These are phyloP conservation scores for Proterorhinus semilunaris DNA, from an alignment of 2,113 vertebrate species.

Conservation along the genomic window DNA sequence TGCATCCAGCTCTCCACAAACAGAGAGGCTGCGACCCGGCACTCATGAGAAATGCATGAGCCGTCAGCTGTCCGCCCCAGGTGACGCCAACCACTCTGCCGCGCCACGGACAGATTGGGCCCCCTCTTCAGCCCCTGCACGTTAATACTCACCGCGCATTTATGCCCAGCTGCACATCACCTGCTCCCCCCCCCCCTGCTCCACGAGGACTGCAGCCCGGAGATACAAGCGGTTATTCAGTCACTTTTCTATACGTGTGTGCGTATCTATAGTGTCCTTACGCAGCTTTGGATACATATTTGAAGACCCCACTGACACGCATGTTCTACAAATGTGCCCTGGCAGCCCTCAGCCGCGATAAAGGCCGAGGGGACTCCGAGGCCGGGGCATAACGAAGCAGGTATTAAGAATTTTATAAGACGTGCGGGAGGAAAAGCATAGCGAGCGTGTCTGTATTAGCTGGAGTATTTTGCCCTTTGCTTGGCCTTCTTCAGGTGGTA, in stretches of 20 bases:
- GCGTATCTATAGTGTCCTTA: constrained; percentile 51
- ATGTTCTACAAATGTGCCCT: constrained; percentile 63
- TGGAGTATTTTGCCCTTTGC: constrained; percentile 6
- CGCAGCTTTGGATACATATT: constrained; percentile 69
- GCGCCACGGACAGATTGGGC: constrained; percentile 29
- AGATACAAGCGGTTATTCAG: too few species aligned
- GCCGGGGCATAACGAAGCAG: constrained; percentile 66
- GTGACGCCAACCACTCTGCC: constrained; percentile 31
- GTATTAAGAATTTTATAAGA: constrained; percentile 74
- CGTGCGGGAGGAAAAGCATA: constrained; percentile 39
- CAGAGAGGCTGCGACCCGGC: background rate
- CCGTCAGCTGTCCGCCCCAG: constrained; percentile 46
- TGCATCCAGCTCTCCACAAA: background rate
- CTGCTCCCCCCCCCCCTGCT: background rate
- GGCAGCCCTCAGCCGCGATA: constrained; percentile 77
- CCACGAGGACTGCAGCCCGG: background rate
- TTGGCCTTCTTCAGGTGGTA: too few species aligned
- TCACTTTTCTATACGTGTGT: too few species aligned
- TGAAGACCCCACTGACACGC: constrained; percentile 65
- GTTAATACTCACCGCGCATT: constrained; percentile 23
- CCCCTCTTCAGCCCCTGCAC: constrained; percentile 18
- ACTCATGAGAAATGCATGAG: constrained; percentile 44
- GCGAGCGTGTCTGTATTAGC: constrained; percentile 9
- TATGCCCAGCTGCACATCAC: constrained; percentile 8
- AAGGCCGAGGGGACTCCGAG: constrained; percentile 68